A percentile compares a stretch with the other conserved stretches of the same genome.
phyloP scores from a whole-genome alignment of 92 coral and sea anemone genomes.

The Zoanthus solanderi region DNA sequence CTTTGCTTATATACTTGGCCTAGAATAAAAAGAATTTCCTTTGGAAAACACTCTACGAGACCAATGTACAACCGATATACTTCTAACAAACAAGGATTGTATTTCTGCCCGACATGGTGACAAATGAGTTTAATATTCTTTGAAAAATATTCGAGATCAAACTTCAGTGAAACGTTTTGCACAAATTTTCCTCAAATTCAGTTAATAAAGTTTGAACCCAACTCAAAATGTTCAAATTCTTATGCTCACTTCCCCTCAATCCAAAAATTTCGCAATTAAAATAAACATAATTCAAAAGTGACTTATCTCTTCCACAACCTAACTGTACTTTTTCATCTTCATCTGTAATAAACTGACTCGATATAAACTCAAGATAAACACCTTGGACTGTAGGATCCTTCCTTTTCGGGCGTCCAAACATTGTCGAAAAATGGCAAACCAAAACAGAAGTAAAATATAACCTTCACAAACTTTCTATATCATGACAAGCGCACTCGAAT shows the following conservation, averaged over 20 bases:
- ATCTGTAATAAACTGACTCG: not conserved
- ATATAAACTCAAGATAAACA: too few species aligned
- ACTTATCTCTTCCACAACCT: not conserved
- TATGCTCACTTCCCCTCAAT: conserved; percentile 61
- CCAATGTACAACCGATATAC: conserved; percentile 56
- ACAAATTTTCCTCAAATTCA: conserved; percentile 63
- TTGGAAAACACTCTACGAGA: conserved; percentile 50
- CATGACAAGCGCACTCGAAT: not conserved
- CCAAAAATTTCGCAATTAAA: conserved; percentile 61
- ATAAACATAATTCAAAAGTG: conserved; percentile 53
- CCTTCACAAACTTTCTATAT: not conserved
- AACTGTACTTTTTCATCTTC: conserved; percentile 10
- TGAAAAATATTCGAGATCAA: conserved; percentile 3
- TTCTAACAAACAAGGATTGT: not conserved
- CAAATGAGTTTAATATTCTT: conserved; percentile 53
- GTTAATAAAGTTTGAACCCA: conserved; percentile 56
- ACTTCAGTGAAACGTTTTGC: conserved; percentile 71
- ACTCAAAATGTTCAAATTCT: conserved; percentile 57
- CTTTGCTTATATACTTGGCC: conserved; percentile 48
- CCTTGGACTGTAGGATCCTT: not conserved
- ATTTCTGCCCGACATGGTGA: conserved; percentile 31
- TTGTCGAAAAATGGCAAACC: not conserved
- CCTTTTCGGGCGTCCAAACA: not conserved
- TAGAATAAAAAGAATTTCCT: conserved; percentile 49
- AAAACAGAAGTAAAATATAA: not conserved